Percentiles rank a stretch among this genome's conserved stretches.
Evolutionary conservation across 1,140 invertebrate genomes (phyloP).

Genomic region (Leptopilina clavipes): DNA sequence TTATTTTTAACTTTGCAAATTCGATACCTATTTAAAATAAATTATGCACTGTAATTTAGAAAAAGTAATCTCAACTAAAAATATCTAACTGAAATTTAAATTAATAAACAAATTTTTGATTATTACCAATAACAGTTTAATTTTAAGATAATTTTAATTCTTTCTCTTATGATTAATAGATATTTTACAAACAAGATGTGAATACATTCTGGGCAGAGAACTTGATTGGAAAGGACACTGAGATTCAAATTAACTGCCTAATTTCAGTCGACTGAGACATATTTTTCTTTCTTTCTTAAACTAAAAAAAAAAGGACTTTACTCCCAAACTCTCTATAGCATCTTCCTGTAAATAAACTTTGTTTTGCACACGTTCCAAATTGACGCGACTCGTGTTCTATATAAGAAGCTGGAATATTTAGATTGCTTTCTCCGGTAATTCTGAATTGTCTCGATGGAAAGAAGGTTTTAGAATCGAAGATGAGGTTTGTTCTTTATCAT

Average conservation of each 20-base stretch:
- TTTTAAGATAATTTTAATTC: background rate
- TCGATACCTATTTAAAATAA: background rate
- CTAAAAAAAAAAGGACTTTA: background rate
- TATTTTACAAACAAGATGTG: slow-evolving; percentile 16
- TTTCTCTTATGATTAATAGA: background rate
- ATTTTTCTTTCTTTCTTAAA: background rate
- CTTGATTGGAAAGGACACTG: background rate
- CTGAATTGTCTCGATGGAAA: background rate
- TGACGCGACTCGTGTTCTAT: background rate
- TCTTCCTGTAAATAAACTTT: background rate
- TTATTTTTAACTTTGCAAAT: background rate
- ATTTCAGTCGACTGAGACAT: background rate
- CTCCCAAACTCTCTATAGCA: background rate
- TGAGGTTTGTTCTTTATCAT: slow-evolving; percentile 95
- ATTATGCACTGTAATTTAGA: background rate
- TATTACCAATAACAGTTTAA: background rate
- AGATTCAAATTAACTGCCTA: background rate
- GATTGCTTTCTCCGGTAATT: background rate
- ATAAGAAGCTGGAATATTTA: background rate
- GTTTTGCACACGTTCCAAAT: background rate
- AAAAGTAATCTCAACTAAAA: background rate
- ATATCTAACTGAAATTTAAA: background rate
- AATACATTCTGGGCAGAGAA: background rate
- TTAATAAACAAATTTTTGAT: background rate
- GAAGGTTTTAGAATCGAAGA: slow-evolving; percentile 83